These are phyloP conservation scores for Rhagonycha lutea DNA, from an alignment of 2,888 invertebrate genomes.

Conservation along the genomic window DNA sequence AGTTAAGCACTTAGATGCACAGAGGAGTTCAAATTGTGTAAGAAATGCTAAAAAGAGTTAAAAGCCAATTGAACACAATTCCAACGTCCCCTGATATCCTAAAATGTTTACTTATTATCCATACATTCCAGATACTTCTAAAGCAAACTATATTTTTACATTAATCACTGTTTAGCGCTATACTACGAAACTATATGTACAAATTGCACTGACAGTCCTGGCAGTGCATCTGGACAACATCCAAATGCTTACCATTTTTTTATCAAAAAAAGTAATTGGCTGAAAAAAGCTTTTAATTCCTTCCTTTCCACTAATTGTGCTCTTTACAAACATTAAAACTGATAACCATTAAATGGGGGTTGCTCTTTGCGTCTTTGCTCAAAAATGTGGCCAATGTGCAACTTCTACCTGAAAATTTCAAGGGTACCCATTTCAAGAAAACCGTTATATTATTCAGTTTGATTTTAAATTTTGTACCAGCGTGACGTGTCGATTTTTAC, in stretches of 20 bases:
- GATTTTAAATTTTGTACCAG: background rate
- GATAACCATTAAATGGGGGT: background rate
- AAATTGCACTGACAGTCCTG: constrained; percentile 52
- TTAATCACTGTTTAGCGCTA: background rate
- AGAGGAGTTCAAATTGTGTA: constrained; percentile 2
- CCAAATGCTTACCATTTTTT: background rate
- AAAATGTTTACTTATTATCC: constrained; percentile 1
- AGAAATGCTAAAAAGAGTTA: background rate
- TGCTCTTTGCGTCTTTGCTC: too few species aligned
- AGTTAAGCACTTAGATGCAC: constrained; percentile 22
- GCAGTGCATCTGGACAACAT: constrained; percentile 33
- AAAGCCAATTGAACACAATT: background rate
- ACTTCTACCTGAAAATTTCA: background rate
- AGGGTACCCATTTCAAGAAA: background rate
- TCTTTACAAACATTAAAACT: background rate
- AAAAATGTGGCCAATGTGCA: background rate
- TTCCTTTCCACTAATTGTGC: background rate
- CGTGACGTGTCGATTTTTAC: background rate
- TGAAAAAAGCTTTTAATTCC: background rate
- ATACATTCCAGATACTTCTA: background rate
- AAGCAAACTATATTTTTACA: background rate
- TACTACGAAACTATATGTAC: constrained; percentile 38
- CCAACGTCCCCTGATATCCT: background rate
- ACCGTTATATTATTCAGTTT: background rate
- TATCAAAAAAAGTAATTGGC: background rate